phyloP scores from a whole-genome alignment of 2,113 vertebrate genomes.

The Anarhynchus alexandrinus region DNA sequence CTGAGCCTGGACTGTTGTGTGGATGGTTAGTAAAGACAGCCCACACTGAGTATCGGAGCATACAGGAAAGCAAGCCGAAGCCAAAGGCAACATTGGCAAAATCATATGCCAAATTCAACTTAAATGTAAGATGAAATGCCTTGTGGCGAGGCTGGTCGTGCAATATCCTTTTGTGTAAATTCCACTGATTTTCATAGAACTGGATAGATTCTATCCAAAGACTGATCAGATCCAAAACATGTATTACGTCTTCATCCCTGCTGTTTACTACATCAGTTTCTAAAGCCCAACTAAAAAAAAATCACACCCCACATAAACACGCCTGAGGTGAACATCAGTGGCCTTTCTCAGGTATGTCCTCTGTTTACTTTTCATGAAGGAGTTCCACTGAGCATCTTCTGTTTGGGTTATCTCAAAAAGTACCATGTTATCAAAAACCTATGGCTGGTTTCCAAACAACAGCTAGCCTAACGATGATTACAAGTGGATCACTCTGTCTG shows the following conservation, averaged over 20 bases:
- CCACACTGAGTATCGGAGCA: rapidly evolving
- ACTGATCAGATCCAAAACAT: background rate
- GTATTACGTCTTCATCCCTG: background rate
- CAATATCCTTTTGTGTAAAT: background rate
- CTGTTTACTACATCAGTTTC: background rate
- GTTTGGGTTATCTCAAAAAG: background rate
- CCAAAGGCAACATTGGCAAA: background rate
- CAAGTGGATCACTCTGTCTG: background rate
- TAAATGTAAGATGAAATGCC: background rate
- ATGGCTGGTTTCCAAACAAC: background rate
- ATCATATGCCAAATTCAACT: background rate
- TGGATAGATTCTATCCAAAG: background rate
- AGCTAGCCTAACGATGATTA: background rate
- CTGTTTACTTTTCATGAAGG: background rate
- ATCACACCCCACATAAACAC: background rate
- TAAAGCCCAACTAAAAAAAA: background rate
- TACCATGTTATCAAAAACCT: rapidly evolving
- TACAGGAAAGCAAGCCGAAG: background rate
- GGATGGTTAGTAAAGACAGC: background rate
- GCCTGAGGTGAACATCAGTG: background rate
- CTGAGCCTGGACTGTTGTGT: background rate
- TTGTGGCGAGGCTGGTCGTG: background rate
- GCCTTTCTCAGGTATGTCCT: background rate
- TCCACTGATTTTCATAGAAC: background rate
- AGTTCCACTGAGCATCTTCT: background rate